Evolutionary conservation across 2,797 vertebrate genomes (phyloP), one percentile per base, ranked within the genome.

Genomic region (Enteromius mattozi): DNA sequence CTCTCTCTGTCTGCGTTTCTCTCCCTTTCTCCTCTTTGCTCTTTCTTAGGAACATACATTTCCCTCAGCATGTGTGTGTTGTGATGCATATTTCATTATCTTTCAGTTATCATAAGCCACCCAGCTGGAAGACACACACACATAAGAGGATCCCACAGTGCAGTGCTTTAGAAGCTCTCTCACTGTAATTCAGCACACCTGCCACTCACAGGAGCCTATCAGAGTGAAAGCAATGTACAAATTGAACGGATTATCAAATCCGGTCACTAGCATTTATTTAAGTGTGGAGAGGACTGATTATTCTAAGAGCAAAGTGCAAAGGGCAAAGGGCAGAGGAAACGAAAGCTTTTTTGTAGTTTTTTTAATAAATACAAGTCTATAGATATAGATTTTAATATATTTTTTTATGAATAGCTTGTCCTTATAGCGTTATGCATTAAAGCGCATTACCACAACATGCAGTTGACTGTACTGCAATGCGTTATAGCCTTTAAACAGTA

Each of bases 81-180:
- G 85, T 77, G 77, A 84, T 92, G 90, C 89, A 93, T 94, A 92
- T 93, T 92, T 94, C 89, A 93, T 93, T 92, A 91, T 91, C 91
- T 92, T 93, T 93, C 91, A 92, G 89, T 91, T 92, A 92, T 90
- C 90, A 90, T 89, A 90, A 93, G 88, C 92, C 91, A 92, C 91
- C 90, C 92, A 92, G 91, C 91, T 92, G 92, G 89, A 92, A 91
- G 88, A 89, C 91, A 69, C 87, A 80, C 66, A 86, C 76, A 89
- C 90, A 88, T 91, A 90, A 91, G 92, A 90, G 87, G 89, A 91
- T 91, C 90, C 89, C 88, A 88, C 86, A 84, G 91, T 83, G 80
- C 85, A 87, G 89, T 84, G 85, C 85, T 90, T 93, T 87, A 83
- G 83, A 88, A 83, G 77, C 83, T 79, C 85, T 88, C 30, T 86